A percentile compares a stretch with the other conserved stretches of the same genome.
Conservation (phyloP, 2,113 vertebrate genomes). For the Prionailurus bengalensis region DNA sequence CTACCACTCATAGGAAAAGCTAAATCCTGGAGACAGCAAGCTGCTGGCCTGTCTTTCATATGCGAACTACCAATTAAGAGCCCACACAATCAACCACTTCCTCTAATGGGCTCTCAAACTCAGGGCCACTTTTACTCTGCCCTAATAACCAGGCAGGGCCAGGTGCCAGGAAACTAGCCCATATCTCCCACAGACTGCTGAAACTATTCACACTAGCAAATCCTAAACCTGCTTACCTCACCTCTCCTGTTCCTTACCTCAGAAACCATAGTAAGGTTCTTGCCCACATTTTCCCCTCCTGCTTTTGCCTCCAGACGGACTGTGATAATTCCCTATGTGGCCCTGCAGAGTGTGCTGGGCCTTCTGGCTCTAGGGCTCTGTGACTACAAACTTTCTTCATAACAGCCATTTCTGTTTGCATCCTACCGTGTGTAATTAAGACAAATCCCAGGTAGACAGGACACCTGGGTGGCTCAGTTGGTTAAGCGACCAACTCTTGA, state of each 20-base stretch:
- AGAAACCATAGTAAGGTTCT: background rate
- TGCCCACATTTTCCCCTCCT: background rate
- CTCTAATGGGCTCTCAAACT: background rate
- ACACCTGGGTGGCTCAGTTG: too few species aligned
- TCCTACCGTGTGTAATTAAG: background rate
- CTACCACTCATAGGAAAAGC: background rate
- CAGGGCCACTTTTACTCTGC: background rate
- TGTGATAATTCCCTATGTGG: background rate
- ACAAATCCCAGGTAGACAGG: background rate
- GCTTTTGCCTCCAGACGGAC: background rate
- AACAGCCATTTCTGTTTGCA: background rate
- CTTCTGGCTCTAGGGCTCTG: background rate
- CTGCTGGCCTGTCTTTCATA: background rate
- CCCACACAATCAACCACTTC: background rate
- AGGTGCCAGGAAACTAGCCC: background rate
- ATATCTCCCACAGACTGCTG: background rate
- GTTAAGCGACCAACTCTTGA: too few species aligned
- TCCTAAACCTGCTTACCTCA: background rate
- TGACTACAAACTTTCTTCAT: background rate
- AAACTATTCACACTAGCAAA: background rate
- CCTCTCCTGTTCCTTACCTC: background rate
- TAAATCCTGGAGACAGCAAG: background rate
- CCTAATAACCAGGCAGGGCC: background rate
- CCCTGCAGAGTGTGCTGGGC: background rate
- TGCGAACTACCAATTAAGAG: background rate